phyloP scores from a whole-genome alignment of 1,140 invertebrate genomes.

The Scylla paramamosain region DNA sequence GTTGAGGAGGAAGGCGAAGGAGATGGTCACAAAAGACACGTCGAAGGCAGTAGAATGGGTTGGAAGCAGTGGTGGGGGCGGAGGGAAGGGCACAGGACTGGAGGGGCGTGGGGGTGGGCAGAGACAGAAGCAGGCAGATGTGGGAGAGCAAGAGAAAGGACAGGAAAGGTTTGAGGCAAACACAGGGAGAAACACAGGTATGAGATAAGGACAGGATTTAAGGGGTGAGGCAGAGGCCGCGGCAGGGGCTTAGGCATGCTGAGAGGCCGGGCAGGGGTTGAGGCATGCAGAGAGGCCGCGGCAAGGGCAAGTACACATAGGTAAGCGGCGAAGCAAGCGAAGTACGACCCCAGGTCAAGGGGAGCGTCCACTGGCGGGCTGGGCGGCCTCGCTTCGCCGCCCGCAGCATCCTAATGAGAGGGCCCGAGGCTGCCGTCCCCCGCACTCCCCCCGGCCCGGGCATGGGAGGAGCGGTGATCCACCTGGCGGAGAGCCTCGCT shows the following conservation, averaged over 20 bases:
- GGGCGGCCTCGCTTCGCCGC: background rate
- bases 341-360: conserved; percentile 32
- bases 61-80: background rate
- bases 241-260: background rate
- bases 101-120: background rate
- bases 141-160: background rate
- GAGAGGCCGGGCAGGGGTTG: background rate
- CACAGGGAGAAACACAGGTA: background rate
- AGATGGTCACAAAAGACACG: no score
- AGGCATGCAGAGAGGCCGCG: background rate
- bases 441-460: background rate
- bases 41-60: background rate
- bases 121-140: background rate
- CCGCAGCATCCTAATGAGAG: conserved; percentile 8
- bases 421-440: background rate
- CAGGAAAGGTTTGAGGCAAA: no score
- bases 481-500: conserved; percentile 27
- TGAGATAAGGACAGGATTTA: background rate
- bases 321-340: background rate
- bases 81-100: background rate
- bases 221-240: background rate
- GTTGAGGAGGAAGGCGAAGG: background rate
- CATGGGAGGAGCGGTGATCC: conserved; percentile 27
- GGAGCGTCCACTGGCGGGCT: background rate
- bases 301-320: background rate